Conservation (phyloP, 2,113 vertebrate genomes). For the Hippopotamus amphibius region DNA sequence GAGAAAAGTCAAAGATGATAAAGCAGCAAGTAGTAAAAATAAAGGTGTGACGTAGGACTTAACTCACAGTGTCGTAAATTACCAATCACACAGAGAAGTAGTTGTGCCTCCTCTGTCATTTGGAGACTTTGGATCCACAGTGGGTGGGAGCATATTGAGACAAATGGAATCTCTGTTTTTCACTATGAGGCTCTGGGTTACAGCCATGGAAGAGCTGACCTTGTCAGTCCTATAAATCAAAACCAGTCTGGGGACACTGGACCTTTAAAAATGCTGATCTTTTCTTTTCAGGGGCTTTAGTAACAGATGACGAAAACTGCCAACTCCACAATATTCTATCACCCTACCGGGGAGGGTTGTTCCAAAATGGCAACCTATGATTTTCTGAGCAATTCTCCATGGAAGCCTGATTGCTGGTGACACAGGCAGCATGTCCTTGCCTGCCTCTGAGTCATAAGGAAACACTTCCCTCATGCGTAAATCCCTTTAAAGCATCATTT, state of each 20-base stretch:
- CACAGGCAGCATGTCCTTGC: fast-evolving
- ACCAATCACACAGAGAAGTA: conserved; percentile 76
- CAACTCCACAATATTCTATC: conserved; percentile 40
- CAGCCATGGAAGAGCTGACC: conserved; percentile 85
- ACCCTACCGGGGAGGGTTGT: neutral
- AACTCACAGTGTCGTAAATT: conserved; percentile 82
- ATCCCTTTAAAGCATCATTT: neutral
- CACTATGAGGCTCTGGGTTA: conserved; percentile 79
- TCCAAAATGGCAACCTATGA: fast-evolving
- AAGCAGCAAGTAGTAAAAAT: conserved; percentile 64
- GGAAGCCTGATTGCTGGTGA: fast-evolving
- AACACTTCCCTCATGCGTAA: neutral
- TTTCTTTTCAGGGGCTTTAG: conserved; percentile 24
- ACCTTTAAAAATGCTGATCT: conserved; percentile 82
- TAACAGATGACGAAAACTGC: conserved; percentile 44
- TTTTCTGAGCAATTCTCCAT: neutral
- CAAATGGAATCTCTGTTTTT: conserved; percentile 87
- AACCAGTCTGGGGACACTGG: conserved; percentile 80
- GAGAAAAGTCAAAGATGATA: conserved; percentile 73
- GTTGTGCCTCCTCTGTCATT: conserved; percentile 81
- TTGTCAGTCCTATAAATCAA: conserved; percentile 89
- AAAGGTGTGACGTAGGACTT: conserved; percentile 55
- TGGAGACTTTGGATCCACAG: conserved; percentile 83
- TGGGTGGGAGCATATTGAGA: conserved; percentile 81
- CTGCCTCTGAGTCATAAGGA: neutral